A percentile compares a stretch with the other conserved stretches of the same genome.
phyloP scores from a whole-genome alignment of 2,888 invertebrate species.

The Litoditis marina region DNA sequence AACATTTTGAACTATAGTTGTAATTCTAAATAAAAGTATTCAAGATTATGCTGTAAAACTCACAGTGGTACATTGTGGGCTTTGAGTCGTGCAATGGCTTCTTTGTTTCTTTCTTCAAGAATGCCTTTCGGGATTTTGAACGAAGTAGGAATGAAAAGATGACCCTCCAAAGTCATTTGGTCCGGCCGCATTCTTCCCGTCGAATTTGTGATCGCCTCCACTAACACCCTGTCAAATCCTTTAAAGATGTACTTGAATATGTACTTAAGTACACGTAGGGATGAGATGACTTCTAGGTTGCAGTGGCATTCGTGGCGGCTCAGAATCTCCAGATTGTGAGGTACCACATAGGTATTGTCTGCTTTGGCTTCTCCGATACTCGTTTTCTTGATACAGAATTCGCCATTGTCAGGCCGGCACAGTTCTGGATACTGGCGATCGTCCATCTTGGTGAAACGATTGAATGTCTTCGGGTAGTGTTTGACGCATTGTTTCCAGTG shows the following conservation, averaged over 20 bases:
- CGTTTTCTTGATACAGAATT: not conserved
- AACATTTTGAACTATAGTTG: not conserved
- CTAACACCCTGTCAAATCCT: slow-evolving; percentile 13
- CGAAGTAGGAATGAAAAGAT: not conserved
- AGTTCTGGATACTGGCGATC: slow-evolving; percentile 4
- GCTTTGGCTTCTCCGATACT: not conserved
- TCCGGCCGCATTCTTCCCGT: not conserved
- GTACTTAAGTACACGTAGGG: slow-evolving; percentile 11
- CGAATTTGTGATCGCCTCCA: not conserved
- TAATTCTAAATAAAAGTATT: not conserved
- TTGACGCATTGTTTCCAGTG: slow-evolving; percentile 8
- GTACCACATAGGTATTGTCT: slow-evolving; percentile 7
- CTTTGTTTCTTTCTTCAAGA: not conserved
- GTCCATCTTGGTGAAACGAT: not conserved
- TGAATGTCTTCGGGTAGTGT: slow-evolving; percentile 6
- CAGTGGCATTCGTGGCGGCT: slow-evolving; percentile 2
- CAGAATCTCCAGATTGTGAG: slow-evolving; percentile 9
- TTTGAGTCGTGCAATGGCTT: not conserved
- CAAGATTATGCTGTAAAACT: too few species aligned
- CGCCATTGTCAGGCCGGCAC: not conserved
- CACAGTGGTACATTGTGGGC: not conserved
- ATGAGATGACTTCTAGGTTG: slow-evolving; percentile 11
- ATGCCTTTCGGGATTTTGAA: not conserved
- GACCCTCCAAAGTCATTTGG: not conserved
- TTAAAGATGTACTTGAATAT: slow-evolving; percentile 18